Evolutionary conservation across 2,797 vertebrate genomes (phyloP).

Genomic region (Phyllotis vaccarum): DNA sequence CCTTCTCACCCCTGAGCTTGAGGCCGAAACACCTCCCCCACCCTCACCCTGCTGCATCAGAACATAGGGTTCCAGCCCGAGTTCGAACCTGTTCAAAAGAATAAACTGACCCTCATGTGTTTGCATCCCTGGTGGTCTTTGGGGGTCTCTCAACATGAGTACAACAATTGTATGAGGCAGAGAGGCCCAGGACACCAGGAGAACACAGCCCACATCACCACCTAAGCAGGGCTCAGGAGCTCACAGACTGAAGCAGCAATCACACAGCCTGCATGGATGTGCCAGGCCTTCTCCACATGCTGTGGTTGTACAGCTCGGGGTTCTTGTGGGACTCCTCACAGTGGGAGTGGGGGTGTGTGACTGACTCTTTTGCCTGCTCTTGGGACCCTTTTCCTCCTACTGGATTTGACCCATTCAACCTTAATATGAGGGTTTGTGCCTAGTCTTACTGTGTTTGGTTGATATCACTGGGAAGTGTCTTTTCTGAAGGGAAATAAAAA

Average conservation of each 20-base stretch:
- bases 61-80: no score
- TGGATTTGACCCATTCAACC: neutral
- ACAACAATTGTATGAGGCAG: neutral
- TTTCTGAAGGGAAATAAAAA: neutral
- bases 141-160: no score
- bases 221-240: neutral
- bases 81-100: no score
- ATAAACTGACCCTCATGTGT: no score
- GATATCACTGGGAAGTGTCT: neutral
- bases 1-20: no score
- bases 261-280: neutral
- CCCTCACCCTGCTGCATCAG: no score
- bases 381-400: neutral
- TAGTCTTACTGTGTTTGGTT: neutral
- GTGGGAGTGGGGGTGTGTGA: neutral
- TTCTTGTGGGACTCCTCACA: neutral
- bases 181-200: neutral
- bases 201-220: neutral
- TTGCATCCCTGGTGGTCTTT: no score
- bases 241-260: neutral
- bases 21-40: no score
- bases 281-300: neutral
- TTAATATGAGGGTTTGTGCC: neutral
- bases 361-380: neutral
- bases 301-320: neutral